phyloP scores from a whole-genome alignment of 1,140 invertebrate genomes.

The Mizuhopecten yessoensis region DNA sequence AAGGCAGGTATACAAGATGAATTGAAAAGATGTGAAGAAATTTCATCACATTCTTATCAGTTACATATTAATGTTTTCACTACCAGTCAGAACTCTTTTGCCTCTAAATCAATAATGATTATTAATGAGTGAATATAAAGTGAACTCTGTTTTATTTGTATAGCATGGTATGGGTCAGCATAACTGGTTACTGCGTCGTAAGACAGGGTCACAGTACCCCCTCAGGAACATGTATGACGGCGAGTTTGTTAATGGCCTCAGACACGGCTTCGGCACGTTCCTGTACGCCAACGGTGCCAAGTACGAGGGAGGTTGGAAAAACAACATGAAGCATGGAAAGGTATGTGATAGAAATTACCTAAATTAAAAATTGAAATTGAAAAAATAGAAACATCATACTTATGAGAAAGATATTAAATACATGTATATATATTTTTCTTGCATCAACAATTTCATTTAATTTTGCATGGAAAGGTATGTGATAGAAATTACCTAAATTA shows the following conservation, averaged over 20 bases:
- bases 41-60: no score
- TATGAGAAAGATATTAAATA: no score
- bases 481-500: not conserved
- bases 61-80: no score
- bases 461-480: conserved; percentile 82
- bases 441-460: no score
- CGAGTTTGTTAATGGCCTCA: conserved; percentile 81
- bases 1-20: no score
- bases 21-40: no score
- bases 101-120: no score
- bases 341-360: conserved; percentile 62
- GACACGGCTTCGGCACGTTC: conserved; percentile 82
- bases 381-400: no score
- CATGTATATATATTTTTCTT: no score
- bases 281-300: conserved; percentile 83
- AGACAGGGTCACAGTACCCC: conserved; percentile 81
- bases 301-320: conserved; percentile 83
- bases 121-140: no score
- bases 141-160: not conserved
- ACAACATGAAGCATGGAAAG: conserved; percentile 83
- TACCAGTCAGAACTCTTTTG: no score
- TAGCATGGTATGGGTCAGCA: conserved; percentile 83
- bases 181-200: conserved; percentile 81
- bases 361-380: no score
- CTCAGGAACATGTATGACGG: conserved; percentile 83